Percentiles rank a stretch among this genome's conserved stretches.
Evolutionary conservation across 2,888 invertebrate species (phyloP).

Genomic region (Apamea sordens): DNA sequence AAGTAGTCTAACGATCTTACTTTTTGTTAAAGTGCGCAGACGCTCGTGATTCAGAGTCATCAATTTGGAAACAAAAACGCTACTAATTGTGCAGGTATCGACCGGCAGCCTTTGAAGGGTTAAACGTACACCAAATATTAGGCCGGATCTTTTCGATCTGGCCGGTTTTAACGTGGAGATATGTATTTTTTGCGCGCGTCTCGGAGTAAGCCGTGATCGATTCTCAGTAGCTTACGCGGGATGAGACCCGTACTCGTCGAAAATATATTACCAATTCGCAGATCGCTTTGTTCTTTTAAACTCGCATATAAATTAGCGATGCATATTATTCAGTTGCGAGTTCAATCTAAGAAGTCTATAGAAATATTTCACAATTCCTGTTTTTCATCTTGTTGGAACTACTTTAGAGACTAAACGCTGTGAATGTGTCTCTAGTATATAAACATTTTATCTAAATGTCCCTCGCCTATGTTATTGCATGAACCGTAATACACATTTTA

Average conservation of each 20-base stretch:
- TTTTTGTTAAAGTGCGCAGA: slow-evolving; percentile 62
- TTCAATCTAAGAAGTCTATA: not conserved
- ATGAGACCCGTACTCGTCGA: slow-evolving; percentile 63
- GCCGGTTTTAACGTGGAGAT: slow-evolving; percentile 70
- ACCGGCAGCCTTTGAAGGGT: slow-evolving; percentile 68
- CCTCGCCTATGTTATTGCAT: slow-evolving; percentile 11
- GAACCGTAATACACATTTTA: slow-evolving; percentile 26
- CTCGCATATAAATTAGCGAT: slow-evolving; percentile 25
- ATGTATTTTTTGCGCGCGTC: slow-evolving; percentile 72
- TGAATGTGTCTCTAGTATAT: slow-evolving; percentile 8
- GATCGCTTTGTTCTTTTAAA: slow-evolving; percentile 66
- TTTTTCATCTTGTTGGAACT: not conserved
- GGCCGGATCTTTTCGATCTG: slow-evolving; percentile 66
- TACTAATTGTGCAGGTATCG: slow-evolving; percentile 70
- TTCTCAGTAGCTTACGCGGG: slow-evolving; percentile 73
- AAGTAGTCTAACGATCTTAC: slow-evolving; percentile 53
- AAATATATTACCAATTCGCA: slow-evolving; percentile 70
- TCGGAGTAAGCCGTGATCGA: slow-evolving; percentile 73
- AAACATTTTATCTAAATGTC: slow-evolving; percentile 28
- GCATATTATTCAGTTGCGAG: slow-evolving; percentile 10
- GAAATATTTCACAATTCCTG: not conserved
- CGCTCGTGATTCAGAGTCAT: slow-evolving; percentile 61
- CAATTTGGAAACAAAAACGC: slow-evolving; percentile 68
- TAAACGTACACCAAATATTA: slow-evolving; percentile 68
- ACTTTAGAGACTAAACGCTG: slow-evolving; percentile 1